Conservation (phyloP, 2,797 vertebrate genomes). For the Tenualosa thibaudeaui region DNA sequence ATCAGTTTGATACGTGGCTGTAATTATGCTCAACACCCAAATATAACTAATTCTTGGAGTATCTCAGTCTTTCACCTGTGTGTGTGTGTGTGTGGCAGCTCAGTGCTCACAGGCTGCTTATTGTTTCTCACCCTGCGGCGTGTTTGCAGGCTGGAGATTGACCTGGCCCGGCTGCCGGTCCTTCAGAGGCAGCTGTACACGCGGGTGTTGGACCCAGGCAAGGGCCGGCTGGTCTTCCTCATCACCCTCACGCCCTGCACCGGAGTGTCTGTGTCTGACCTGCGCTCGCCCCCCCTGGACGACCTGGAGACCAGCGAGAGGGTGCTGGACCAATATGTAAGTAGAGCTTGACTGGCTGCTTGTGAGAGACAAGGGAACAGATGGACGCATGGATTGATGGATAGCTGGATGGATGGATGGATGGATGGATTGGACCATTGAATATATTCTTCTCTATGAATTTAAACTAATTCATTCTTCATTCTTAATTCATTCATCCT, state of each 20-base stretch:
- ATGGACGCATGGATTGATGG: background rate
- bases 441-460: no score
- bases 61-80: background rate
- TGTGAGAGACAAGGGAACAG: background rate
- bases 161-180: slow-evolving; percentile 74
- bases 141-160: slow-evolving; percentile 82
- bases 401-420: background rate
- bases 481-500: no score
- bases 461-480: no score
- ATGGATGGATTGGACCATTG: background rate
- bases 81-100: background rate
- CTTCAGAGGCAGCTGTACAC: slow-evolving; percentile 82
- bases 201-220: slow-evolving; percentile 76
- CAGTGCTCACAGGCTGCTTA: background rate
- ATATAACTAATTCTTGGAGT: background rate
- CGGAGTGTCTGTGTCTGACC: slow-evolving; percentile 86
- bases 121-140: slow-evolving; percentile 27
- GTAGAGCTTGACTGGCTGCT: slow-evolving; percentile 47
- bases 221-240: slow-evolving; percentile 82
- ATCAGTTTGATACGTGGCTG: background rate
- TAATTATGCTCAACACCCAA: background rate
- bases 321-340: slow-evolving; percentile 83
- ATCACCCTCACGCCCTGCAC: slow-evolving; percentile 80
- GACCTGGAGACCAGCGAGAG: slow-evolving; percentile 73
- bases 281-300: slow-evolving; percentile 80